Evolutionary conservation across 2,888 invertebrate genomes (phyloP).

Genomic region (Drosophila paramelanica): DNA sequence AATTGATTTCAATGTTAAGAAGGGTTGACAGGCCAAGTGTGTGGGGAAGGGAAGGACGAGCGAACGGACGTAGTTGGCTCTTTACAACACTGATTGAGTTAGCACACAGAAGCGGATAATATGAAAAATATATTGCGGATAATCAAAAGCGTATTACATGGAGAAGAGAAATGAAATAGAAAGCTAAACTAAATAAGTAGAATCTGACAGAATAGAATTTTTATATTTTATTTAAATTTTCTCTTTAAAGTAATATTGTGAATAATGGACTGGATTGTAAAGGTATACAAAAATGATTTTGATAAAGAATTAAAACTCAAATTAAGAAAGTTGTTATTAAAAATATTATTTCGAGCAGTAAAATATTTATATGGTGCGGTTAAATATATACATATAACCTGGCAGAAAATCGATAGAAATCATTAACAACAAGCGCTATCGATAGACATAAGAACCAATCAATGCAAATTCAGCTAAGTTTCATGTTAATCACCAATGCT

Average conservation of each 20-base stretch:
- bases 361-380: no score
- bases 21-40: slow-evolving; percentile 76
- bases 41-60: neutral
- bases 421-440: neutral
- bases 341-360: neutral
- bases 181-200: neutral
- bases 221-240: no score
- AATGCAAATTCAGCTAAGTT: slow-evolving; percentile 28
- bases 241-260: no score
- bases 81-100: slow-evolving; percentile 66
- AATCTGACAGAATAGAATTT: no score
- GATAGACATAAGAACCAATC: slow-evolving; percentile 32
- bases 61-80: slow-evolving; percentile 16
- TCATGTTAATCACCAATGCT: slow-evolving; percentile 53
- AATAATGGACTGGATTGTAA: no score
- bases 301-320: neutral
- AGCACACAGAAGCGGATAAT: slow-evolving; percentile 37
- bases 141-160: slow-evolving; percentile 36
- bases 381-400: no score
- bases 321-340: neutral
- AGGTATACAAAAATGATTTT: no score
- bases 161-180: slow-evolving; percentile 7
- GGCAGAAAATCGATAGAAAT: slow-evolving; percentile 1
- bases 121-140: slow-evolving; percentile 36
- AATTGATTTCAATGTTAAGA: slow-evolving; percentile 80